phyloP scores from a whole-genome alignment of 2,113 vertebrate genomes.

The Raphicerus campestris region DNA sequence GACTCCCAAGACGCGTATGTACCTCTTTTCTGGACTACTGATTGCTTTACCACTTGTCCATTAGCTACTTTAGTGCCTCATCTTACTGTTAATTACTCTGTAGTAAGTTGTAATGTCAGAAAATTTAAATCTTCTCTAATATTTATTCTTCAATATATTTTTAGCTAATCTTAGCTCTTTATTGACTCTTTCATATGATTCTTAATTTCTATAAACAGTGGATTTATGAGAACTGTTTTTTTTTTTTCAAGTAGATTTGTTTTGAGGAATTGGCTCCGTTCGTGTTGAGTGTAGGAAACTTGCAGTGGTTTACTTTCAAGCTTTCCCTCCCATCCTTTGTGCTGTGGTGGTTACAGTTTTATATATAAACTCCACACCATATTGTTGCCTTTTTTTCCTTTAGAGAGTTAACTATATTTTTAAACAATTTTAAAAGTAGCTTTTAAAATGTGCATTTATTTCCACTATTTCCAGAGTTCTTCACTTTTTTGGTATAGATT shows the following conservation, averaged over 20 bases:
- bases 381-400: neutral
- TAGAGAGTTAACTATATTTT: neutral
- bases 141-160: neutral
- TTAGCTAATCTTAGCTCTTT: neutral
- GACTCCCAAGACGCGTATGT: neutral
- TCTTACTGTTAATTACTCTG: neutral
- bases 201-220: neutral
- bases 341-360: neutral
- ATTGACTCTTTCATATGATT: neutral
- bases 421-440: neutral
- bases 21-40: neutral
- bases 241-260: neutral
- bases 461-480: neutral
- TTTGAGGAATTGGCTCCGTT: neutral
- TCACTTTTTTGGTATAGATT: neutral
- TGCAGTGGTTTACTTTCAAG: neutral
- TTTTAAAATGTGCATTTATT: neutral
- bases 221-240: neutral
- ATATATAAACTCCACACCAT: neutral
- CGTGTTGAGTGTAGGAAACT: neutral
- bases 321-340: neutral
- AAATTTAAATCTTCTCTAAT: neutral
- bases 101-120: neutral
- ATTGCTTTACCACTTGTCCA: neutral
- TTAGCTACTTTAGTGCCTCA: neutral